Evolutionary conservation across 2,113 vertebrate species (phyloP), one percentile per base, ranked within the genome.

Genomic region (Poeciliopsis prolifica): DNA sequence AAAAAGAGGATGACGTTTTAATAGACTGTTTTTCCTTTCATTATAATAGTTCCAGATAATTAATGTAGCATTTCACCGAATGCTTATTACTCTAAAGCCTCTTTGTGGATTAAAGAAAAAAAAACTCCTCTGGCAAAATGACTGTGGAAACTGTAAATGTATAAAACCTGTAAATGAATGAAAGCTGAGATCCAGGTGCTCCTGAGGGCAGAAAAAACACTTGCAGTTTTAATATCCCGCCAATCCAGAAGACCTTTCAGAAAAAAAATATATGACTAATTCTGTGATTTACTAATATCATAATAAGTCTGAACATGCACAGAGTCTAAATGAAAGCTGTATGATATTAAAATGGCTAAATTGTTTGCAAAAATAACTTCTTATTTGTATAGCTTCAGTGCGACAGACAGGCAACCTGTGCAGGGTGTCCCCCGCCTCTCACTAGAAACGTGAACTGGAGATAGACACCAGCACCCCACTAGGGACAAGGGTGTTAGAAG

Each of bases 21-120:
- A 92, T 92, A 84, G 82, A 70, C 80, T 48, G 14, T 72, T 80
- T 83, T 89, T 88, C 65, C 66, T 80, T 80, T 88, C 81, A 88
- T 90, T 89, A 87, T 58, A 73, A 72, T 82, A 77, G 86, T 87
- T 92, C 84, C 87, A 87, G 70, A 87, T 88, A 87, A 90, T 87
- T 90, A 86, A 90, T 81, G 84, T 89, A 87, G 73, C 81, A 82
- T 89, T 90, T 88, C 44, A 76, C 54, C 82, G 65, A 67, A 87
- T 83, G 84, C 82, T 75, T 74, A 88, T 92, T 90, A 88, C 67
- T 81, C 85, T 80, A 86, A 86, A 92, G 77, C 79, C 75, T 83
- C 81, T 89, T 88, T 89, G 81, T 89, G 87, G 84, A 85, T 85
- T 78, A 77, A 82, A 77, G 48, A 40, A 71, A 61, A 37, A 62